Conservation (phyloP, 2,797 vertebrate genomes). For the Ctenopoma kingsleyae region DNA sequence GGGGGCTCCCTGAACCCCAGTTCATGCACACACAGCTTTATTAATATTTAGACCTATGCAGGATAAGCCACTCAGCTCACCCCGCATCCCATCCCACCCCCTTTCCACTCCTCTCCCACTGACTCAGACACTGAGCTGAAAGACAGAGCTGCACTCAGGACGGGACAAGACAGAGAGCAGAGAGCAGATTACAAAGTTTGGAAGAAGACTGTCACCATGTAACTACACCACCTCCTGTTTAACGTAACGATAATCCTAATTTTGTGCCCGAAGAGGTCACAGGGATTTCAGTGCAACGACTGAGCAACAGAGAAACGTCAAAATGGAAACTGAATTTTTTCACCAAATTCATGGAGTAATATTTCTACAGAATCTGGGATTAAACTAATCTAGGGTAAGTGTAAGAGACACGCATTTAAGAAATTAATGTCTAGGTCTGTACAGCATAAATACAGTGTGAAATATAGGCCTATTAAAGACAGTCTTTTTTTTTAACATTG, state of each 20-base stretch:
- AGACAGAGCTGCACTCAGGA: conserved; percentile 48
- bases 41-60: conserved; percentile 43
- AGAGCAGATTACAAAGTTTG: conserved; percentile 49
- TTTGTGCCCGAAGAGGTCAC: conserved; percentile 7
- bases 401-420: background rate
- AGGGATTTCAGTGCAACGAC: conserved; percentile 9
- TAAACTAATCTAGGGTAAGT: conserved; percentile 62
- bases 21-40: conserved; percentile 23
- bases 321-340: conserved; percentile 62
- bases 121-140: conserved; percentile 57
- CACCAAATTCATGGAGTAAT: conserved; percentile 49
- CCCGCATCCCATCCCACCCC: conserved; percentile 63
- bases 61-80: conserved; percentile 38
- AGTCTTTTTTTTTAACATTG: background rate
- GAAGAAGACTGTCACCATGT: conserved; percentile 15
- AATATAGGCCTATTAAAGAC: background rate
- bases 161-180: conserved; percentile 35
- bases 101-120: conserved; percentile 41
- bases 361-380: conserved; percentile 42
- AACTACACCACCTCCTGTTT: background rate
- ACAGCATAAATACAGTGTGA: background rate
- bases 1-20: conserved; percentile 10
- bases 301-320: conserved; percentile 25
- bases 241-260: background rate
- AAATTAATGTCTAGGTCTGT: background rate